phyloP scores from a whole-genome alignment of 2,113 vertebrate species.

The Pygoscelis adeliae region DNA sequence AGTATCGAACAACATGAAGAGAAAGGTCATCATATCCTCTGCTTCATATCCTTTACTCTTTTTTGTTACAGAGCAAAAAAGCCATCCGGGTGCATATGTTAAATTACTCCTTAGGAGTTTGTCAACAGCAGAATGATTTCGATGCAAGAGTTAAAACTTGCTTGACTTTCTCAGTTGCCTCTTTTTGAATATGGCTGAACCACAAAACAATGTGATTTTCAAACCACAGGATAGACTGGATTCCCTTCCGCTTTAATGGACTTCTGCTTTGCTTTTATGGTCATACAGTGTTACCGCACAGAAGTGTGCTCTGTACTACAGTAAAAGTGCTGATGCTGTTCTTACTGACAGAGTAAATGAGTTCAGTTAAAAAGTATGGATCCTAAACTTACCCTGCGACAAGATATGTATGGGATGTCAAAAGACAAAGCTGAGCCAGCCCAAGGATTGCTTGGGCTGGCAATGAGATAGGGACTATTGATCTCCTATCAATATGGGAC shows the following conservation, averaged over 20 bases:
- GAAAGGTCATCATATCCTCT: neutral
- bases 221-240: constrained; percentile 1
- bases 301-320: neutral
- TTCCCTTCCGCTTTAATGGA: constrained; percentile 4
- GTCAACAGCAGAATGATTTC: neutral
- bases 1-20: neutral
- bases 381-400: neutral
- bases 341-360: neutral
- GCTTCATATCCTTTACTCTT: neutral
- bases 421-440: neutral
- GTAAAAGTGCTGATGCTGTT: neutral
- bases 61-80: neutral
- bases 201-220: constrained; percentile 18
- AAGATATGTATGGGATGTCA: neutral
- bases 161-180: neutral
- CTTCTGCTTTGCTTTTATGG: neutral
- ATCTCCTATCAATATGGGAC: fast-evolving
- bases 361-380: neutral
- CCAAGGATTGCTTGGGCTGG: neutral
- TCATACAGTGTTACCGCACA: neutral
- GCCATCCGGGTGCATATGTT: neutral
- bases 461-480: neutral
- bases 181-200: neutral
- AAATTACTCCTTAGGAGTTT: neutral
- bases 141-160: neutral